These are phyloP conservation scores for Dendronephthya gigantea DNA, from an alignment of 64 coral and sea anemone species.

Conservation along the genomic window DNA sequence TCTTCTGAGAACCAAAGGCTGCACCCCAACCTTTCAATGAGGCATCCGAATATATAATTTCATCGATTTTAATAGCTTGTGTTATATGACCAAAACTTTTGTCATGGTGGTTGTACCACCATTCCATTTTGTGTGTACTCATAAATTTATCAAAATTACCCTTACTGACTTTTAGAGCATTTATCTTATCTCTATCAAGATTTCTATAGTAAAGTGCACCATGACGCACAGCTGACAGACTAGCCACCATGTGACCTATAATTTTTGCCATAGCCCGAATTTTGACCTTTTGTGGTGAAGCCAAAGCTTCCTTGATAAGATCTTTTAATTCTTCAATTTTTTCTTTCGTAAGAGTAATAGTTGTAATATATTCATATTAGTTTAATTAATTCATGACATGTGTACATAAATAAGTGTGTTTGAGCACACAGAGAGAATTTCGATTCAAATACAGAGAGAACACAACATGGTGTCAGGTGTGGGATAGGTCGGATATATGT, in stretches of 20 bases:
- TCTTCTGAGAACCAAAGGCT: not conserved
- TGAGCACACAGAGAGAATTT: too few relatives aligned
- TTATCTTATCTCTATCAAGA: slow-evolving; percentile 30
- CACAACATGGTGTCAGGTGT: too few relatives aligned
- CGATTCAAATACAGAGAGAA: too few relatives aligned
- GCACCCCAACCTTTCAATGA: slow-evolving; percentile 45
- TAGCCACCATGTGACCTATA: slow-evolving; percentile 32
- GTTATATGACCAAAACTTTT: not conserved
- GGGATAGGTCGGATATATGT: too few relatives aligned
- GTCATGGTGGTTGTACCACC: not conserved
- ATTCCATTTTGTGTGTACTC: not conserved
- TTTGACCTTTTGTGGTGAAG: not conserved
- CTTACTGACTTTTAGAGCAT: slow-evolving; percentile 14
- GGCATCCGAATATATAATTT: slow-evolving; percentile 31
- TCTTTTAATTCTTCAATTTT: not conserved
- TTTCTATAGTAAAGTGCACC: slow-evolving; percentile 13
- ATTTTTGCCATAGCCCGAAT: slow-evolving; percentile 23
- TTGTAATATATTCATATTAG: too few relatives aligned
- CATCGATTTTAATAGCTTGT: not conserved
- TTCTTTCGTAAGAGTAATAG: not conserved
- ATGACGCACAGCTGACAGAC: slow-evolving; percentile 6
- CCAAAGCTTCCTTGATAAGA: not conserved
- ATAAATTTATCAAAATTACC: slow-evolving; percentile 16
- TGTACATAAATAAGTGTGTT: too few relatives aligned
- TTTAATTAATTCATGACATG: too few relatives aligned